Base-by-base conservation (phyloP, 2,797 vertebrate species). In the Limosa lapponica region DNA sequence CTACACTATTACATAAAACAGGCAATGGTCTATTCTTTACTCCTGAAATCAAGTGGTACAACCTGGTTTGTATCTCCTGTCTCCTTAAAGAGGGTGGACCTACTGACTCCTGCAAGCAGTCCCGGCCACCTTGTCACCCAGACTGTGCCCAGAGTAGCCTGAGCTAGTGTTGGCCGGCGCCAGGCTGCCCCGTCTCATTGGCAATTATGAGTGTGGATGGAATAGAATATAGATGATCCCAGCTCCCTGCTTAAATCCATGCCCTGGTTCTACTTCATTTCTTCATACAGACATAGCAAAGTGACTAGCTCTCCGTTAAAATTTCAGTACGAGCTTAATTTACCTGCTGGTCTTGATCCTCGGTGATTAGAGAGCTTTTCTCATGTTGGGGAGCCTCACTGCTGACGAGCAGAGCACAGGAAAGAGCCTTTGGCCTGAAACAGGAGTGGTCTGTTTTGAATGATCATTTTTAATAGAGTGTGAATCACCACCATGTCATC, bases 381-480 rank as follows among this genome's bases (percentile, higher is more conserved):
- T 78, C 10, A 1, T 16, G 30, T 32, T 58, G 9, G 15, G 49
- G 24, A 82, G 25, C 34, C 37, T 85, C 57, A 22, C 5, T 37
- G 36, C 16, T 64, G 39, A 55, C n/a, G 16, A 82, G 6, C 16
- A 69, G 48, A 86, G 10, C 41, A 59, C 15, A 73, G 51, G 49
- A 84, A 82, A 85, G 65, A 78, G 8, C 28, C 72, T 87, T 82
- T 80, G 55, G 51, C 73, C 34, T 90, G 88, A 66, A 75, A 89
- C 18, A 78, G 24, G 46, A 70, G 28, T 52, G 44, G 44, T 28
- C 48, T 82, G 54, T 30, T 90, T 75, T 66, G 82, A 89, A 91
- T 67, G 66, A 89, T 77, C 55, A 44, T 89, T 89, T 95, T 94
- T 87, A 93, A 84, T 36, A 82, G 25, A 41, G 34, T 88, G 70